Conservation (phyloP, 37 sponge, comb jelly and placozoan species). For the Agelas oroides region DNA sequence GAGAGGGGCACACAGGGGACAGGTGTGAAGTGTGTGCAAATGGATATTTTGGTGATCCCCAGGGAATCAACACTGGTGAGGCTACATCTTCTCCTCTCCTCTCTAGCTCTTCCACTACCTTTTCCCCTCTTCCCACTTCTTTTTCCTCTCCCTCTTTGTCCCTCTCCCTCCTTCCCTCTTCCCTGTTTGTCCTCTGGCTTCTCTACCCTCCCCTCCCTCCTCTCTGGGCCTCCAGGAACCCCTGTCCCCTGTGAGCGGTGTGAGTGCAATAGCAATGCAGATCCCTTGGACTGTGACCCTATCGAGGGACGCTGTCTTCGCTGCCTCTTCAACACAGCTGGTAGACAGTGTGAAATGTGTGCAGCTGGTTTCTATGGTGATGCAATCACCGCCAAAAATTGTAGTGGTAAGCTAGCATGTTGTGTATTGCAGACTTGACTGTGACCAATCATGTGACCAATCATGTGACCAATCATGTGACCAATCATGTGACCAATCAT, state of each 20-base stretch:
- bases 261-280: slow-evolving; percentile 62
- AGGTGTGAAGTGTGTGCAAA: slow-evolving; percentile 57
- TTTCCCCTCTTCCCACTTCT: too few relatives aligned
- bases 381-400: not conserved
- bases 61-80: slow-evolving; percentile 1
- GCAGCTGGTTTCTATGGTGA: slow-evolving; percentile 7
- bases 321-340: slow-evolving; percentile 72
- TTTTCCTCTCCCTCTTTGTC: too few relatives aligned
- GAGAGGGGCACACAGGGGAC: slow-evolving; percentile 58
- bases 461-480: too few relatives aligned
- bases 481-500: too few relatives aligned
- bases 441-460: too few relatives aligned
- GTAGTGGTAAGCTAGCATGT: not conserved
- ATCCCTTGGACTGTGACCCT: slow-evolving; percentile 54
- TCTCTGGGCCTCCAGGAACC: not conserved
- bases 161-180: too few relatives aligned
- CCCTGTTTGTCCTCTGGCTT: too few relatives aligned
- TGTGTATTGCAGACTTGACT: not conserved
- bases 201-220: too few relatives aligned
- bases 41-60: slow-evolving; percentile 61
- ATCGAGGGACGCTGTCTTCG: slow-evolving; percentile 60
- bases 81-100: too few relatives aligned
- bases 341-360: slow-evolving; percentile 41
- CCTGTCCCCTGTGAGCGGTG: slow-evolving; percentile 49
- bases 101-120: too few relatives aligned